Evolutionary conservation across 2,113 vertebrate genomes (phyloP).

Genomic region (Cinclus cinclus): DNA sequence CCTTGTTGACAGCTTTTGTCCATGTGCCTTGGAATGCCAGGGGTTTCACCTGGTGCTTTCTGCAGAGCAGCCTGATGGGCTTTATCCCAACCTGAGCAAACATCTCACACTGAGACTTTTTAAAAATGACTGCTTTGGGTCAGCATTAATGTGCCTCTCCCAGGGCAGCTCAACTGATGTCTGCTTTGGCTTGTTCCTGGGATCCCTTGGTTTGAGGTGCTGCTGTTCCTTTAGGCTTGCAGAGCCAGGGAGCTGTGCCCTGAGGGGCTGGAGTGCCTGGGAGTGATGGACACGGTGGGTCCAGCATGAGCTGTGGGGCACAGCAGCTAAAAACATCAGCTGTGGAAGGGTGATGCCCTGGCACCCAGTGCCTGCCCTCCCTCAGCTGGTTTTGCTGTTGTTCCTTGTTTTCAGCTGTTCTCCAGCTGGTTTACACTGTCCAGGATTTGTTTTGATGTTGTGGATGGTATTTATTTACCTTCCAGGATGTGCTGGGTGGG

Average conservation of each 20-base stretch:
- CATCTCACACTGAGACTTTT: accelerated
- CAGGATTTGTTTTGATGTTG: not conserved
- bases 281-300: accelerated
- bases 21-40: not conserved
- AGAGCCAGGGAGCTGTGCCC: not conserved
- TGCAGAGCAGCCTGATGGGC: not conserved
- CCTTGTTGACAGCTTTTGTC: not conserved
- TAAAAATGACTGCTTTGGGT: not conserved
- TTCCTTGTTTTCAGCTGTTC: not conserved
- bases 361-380: not conserved
- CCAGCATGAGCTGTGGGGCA: not conserved
- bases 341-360: not conserved
- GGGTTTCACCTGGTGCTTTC: not conserved
- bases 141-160: not conserved
- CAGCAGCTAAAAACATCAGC: accelerated
- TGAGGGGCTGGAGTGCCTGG: not conserved
- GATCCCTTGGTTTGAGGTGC: not conserved
- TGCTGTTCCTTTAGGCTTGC: not conserved
- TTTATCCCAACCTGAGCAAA: not conserved
- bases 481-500: not conserved
- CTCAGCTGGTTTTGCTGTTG: not conserved
- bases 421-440: not conserved
- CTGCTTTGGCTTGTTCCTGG: not conserved
- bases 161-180: not conserved
- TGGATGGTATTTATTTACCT: not conserved